Base-by-base conservation (phyloP, 2,797 vertebrate genomes). In the Dicrostonyx torquatus region DNA sequence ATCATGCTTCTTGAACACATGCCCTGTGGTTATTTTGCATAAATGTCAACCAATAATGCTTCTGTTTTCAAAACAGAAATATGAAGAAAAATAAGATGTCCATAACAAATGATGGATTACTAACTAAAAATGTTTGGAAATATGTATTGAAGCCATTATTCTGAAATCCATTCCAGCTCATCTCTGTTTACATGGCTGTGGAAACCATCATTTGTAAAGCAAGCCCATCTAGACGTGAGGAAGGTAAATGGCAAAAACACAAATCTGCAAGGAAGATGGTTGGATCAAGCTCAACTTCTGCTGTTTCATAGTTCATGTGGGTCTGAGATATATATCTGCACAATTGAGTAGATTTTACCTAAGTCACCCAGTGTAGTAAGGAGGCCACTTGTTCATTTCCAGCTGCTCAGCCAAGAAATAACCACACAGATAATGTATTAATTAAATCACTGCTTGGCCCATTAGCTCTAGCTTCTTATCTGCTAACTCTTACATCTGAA, bases 21-120 rank as follows among this genome's bases (percentile, higher is more conserved):
- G 43, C 60, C 48, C 31, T 88, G 60, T 91, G 9, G 34, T 6
- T 48, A 18, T 37, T 58, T 94, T 90, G 14, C 43, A 53, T 72
- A 60, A 26, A 10, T 93, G 0, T 95, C 58, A 77, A 73, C 7
- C 58, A 82, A 83, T 85, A 14, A 60, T 18, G 37, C 29, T 89
- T 89, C 29, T 70, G 7, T 93, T 60, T 70, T 50, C 11, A 87
- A 48, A 86, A 31, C 34, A 58, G 1, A 62, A 95, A 20, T 60
- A 77, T 79, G 22, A 95, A 80, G 40, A 93, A 79, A 92, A 84
- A 12, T n/a, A 73, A 93, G 29, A 20, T 88, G 45, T 24, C 4
- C 37, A 11, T n/a, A 26, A 31, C 1, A 40, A 66, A 91, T 70
- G 22, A 60, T 87, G 43, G 0, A 1, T 45, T 22, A 18, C 3